Evolutionary conservation across 2,797 vertebrate genomes (phyloP).

Genomic region (Heterohyrax brucei): DNA sequence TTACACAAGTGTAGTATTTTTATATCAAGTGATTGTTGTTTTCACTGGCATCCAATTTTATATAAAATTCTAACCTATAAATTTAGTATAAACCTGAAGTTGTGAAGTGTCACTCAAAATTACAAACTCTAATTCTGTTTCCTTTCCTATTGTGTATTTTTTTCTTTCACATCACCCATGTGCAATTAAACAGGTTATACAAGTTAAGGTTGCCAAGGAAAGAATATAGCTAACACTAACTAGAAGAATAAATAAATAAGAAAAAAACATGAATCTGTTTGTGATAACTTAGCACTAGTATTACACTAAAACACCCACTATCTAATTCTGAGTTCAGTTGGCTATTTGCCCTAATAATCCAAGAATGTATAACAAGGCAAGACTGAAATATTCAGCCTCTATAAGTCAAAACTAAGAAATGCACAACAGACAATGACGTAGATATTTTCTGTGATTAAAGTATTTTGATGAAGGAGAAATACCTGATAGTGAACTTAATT

Average conservation of each 20-base stretch:
- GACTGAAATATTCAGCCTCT: background rate
- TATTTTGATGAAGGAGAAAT: background rate
- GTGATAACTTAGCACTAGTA: background rate
- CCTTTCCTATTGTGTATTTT: background rate
- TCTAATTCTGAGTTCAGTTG: background rate
- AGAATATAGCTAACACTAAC: background rate
- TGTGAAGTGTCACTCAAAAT: conserved; percentile 16
- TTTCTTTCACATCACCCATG: background rate
- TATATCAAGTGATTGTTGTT: conserved; percentile 20
- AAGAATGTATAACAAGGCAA: conserved; percentile 19
- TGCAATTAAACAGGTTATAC: background rate
- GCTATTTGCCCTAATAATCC: background rate
- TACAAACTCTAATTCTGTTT: background rate
- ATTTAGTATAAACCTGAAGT: conserved; percentile 38
- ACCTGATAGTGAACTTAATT: background rate
- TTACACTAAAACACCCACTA: background rate
- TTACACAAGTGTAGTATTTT: background rate
- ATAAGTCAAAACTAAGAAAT: conserved; percentile 53
- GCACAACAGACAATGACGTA: background rate
- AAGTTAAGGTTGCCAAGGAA: background rate
- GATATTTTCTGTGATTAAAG: conserved; percentile 19
- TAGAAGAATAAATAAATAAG: background rate
- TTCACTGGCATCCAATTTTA: background rate
- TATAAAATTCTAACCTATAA: conserved; percentile 24
- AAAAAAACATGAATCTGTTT: background rate